Percentiles rank a stretch among this genome's conserved stretches.
phyloP scores from a whole-genome alignment of 2,797 vertebrate genomes.

The Discoglossus pictus region DNA sequence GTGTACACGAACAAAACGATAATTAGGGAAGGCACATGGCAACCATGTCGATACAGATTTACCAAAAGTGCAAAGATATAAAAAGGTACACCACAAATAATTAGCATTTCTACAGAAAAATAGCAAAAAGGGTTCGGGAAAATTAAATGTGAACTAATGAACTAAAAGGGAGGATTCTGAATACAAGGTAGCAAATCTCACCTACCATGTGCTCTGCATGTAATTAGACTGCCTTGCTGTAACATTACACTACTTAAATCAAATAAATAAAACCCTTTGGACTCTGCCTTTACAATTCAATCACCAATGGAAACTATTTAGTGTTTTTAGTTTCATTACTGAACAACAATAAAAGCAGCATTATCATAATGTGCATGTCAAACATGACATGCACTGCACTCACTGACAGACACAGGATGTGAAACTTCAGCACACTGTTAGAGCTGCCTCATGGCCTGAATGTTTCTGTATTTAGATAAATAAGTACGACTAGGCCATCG shows the following conservation, averaged over 20 bases:
- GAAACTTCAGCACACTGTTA: not conserved
- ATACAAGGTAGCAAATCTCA: not conserved
- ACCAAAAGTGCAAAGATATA: not conserved
- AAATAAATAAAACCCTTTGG: not conserved
- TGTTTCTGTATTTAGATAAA: too few species aligned
- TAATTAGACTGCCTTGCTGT: not conserved
- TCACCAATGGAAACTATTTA: not conserved
- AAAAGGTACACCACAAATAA: not conserved
- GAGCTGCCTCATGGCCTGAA: too few species aligned
- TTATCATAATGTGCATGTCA: not conserved
- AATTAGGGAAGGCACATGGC: not conserved
- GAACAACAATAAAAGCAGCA: not conserved
- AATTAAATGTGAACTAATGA: too few species aligned
- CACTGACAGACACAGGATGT: not conserved
- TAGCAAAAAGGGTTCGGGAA: not conserved
- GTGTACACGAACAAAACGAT: not conserved
- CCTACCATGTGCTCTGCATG: constrained; percentile 37
- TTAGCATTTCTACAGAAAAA: not conserved
- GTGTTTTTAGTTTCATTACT: constrained; percentile 26
- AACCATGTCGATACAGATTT: not conserved
- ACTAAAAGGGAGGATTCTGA: not conserved
- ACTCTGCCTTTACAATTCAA: not conserved
- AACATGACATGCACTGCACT: not conserved
- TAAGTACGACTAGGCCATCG: constrained; percentile 12
- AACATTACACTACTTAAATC: not conserved